Evolutionary conservation across 2,113 vertebrate genomes (phyloP), one percentile per base, ranked within the genome.

Genomic region (Elaphurus davidianus): DNA sequence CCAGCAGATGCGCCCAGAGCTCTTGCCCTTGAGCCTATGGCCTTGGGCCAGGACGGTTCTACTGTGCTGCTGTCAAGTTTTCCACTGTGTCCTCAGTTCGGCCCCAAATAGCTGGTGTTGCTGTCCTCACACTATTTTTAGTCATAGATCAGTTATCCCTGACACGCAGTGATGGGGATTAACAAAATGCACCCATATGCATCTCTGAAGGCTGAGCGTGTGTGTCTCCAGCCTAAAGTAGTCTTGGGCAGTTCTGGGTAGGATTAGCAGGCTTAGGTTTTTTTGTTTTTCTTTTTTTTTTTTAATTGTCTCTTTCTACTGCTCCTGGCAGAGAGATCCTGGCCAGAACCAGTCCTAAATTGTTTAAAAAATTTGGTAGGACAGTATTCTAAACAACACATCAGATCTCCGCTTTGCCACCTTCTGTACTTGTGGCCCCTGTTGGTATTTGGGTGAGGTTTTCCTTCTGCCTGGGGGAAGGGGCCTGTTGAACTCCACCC

Each of bases 41-140:
- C 91, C 57, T 23, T 9, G 33, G 78, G 93, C 96, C 98, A 98
- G 97, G 76, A 84, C 9, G 30, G 67, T 96, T 97, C 92, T 93
- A 91, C 96, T 85, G 94, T 76, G 95, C 83, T 95, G 94, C 92
- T 91, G 95, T 98, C 98, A 98, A 81, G 86, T 98, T 98, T 98
- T 98, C 98, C 96, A 98, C 98, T 93, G 97, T 98, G 97, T 98
- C 98, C 97, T 98, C 93, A 97, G 45, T 27, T 97, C 55, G 83
- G 98, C 98, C 93, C 92, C 86, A 85, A 45, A 97, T 97, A 91
- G 88, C 92, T 94, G 59, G 91, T 87, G 79, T 52, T 92, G 92
- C 97, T 98, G 96, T 97, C 98, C 98, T 98, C 82, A 19, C 94
- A 90, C 97, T 98, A 98, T 98, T 98, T 98, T 98, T 98, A 98